A percentile compares a stretch with the other conserved stretches of the same genome.
phyloP scores from a whole-genome alignment of 92 coral and sea anemone species.

The Anthopleura xanthogrammica region DNA sequence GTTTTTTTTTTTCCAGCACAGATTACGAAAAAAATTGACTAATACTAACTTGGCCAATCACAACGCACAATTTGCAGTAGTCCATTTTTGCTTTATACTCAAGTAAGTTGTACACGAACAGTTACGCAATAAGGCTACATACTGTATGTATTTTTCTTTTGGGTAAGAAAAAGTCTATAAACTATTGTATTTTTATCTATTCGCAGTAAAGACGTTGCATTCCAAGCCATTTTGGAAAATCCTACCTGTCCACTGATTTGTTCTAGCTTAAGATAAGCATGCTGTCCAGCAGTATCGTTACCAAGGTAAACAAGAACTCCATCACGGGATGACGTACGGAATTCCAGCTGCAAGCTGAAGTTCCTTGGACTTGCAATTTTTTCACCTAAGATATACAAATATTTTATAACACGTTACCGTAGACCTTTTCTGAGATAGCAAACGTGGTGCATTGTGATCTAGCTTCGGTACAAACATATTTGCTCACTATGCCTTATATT shows the following conservation, averaged over 20 bases:
- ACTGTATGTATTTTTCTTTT: not conserved
- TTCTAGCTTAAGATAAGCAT: conserved; percentile 15
- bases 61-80: no score
- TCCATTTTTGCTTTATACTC: no score
- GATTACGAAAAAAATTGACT: no score
- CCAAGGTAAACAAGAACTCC: conserved; percentile 37
- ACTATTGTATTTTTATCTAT: not conserved
- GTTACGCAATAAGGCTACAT: not conserved
- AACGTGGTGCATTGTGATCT: no score
- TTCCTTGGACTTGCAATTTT: conserved; percentile 6
- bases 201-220: not conserved
- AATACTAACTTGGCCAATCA: no score
- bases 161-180: no score
- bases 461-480: no score
- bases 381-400: not conserved
- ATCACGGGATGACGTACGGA: conserved; percentile 62
- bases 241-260: conserved; percentile 48
- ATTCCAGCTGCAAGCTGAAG: conserved; percentile 42
- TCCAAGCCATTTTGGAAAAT: not conserved
- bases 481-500: no score
- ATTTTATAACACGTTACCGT: no score
- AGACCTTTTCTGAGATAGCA: no score
- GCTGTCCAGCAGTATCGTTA: conserved; percentile 18
- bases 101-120: no score
- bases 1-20: no score